Base-by-base conservation (phyloP, 2,888 invertebrate species). In the Entomobrya proxima region DNA sequence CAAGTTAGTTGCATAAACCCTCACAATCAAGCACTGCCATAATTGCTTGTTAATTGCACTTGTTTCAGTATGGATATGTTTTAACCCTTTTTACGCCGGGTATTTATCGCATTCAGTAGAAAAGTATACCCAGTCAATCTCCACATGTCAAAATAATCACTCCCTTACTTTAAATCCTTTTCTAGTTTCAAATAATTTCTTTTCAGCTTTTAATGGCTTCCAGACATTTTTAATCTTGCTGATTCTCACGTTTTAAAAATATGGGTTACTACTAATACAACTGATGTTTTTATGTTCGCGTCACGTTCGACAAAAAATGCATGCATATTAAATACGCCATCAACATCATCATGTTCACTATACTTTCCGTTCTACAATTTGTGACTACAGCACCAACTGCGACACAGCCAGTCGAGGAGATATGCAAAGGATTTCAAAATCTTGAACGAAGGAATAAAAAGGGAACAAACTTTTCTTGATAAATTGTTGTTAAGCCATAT, bases 251-350 rank as follows among this genome's bases (percentile, higher is more conserved):
- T 55, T 55, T 55, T 24, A 55, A 55, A 55, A 55, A 21, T 55
- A n/a, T 55, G 27, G 55, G 50, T 52, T 52, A 52, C 21, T 52
- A 9, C 55, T 55, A 9, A 24, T 1, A 24, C 11, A 9, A 55
- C 24, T 55, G 9, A 64, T 64, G 64, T 64, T 69, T 67, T 37
- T 44, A 40, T 44, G 21, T 21, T 69, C 69, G 21, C 44, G 69
- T 69, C 69, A 69, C 69, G 69, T 69, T 44, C 44, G 6, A 69
- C 40, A 18, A 11, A 44, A 69, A 55, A 55, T 40, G 44, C n/a
- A 55, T 55, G 27, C 27, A 21, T 55, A 27, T 27, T 55, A 55
- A 55, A 55, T 55, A 55, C 55, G 7, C 1, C n/a, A 18, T 55
- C 24, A 21, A 55, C 21, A 55, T 27, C 9, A 9, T 2, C 50